These are phyloP conservation scores for Drosophila dunni DNA, from an alignment of 1,140 invertebrate species.

Conservation along the genomic window DNA sequence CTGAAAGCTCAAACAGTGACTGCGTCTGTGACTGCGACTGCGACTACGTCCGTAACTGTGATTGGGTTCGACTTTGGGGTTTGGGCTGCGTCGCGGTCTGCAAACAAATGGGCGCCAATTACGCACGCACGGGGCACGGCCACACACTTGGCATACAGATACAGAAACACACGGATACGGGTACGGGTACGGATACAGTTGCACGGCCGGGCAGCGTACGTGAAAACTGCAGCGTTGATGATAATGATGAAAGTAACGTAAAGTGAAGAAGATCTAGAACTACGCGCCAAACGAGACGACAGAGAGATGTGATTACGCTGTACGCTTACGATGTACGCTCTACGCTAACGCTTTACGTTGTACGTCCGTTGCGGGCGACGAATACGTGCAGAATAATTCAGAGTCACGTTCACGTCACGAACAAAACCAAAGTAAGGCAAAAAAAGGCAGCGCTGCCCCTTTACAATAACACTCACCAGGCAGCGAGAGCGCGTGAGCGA, in stretches of 20 bases:
- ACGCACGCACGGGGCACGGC: conserved; percentile 63
- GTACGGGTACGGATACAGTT: conserved; percentile 44
- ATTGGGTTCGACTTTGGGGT: conserved; percentile 3
- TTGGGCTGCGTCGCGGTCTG: conserved; percentile 32
- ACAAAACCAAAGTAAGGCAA: conserved; percentile 84
- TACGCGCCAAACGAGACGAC: conserved; percentile 10
- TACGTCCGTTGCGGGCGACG: conserved; percentile 84
- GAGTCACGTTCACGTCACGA: conserved; percentile 83
- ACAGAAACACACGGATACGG: conserved; percentile 28
- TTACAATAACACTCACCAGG: conserved; percentile 26
- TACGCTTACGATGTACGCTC: conserved; percentile 25
- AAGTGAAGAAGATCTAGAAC: conserved; percentile 27
- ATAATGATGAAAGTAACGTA: conserved; percentile 41
- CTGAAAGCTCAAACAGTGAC: conserved; percentile 10
- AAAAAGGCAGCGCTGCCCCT: conserved; percentile 59
- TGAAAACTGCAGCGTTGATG: conserved; percentile 71
- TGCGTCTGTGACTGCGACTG: not conserved
- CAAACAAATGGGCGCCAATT: conserved; percentile 75
- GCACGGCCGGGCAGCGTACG: conserved; percentile 74
- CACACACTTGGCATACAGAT: conserved; percentile 21
- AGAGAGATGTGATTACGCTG: conserved; percentile 21
- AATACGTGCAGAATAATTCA: conserved; percentile 84
- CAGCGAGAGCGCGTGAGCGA: conserved; percentile 14
- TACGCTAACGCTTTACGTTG: conserved; percentile 53
- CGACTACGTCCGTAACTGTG: not conserved